phyloP scores from a whole-genome alignment of 2,797 vertebrate genomes.

The Scyliorhinus canicula region DNA sequence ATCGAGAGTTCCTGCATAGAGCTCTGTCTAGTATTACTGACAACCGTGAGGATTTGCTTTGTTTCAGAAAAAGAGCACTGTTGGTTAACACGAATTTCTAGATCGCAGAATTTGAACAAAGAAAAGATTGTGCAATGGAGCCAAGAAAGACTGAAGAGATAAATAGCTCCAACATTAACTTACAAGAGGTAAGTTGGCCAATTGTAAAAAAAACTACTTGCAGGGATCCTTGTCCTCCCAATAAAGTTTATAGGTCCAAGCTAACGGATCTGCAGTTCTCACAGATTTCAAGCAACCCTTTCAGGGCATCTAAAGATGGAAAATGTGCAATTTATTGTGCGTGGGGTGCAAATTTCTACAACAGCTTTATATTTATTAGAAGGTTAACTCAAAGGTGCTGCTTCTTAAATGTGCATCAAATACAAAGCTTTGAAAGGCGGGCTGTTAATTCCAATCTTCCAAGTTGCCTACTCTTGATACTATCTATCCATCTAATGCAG shows the following conservation, averaged over 20 bases:
- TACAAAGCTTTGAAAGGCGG: not conserved
- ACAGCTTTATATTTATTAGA: not conserved
- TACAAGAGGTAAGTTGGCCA: not conserved
- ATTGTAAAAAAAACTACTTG: too few species aligned
- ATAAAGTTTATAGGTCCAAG: too few species aligned
- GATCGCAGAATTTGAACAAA: not conserved
- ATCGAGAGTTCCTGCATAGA: not conserved
- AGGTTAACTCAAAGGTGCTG: not conserved
- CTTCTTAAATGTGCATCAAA: not conserved
- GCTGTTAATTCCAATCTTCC: not conserved
- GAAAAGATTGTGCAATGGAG: not conserved
- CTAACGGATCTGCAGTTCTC: too few species aligned
- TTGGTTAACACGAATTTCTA: not conserved
- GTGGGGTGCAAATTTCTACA: not conserved
- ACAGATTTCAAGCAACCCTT: not conserved
- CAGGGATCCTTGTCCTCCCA: too few species aligned
- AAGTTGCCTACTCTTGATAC: not conserved
- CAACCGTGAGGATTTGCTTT: not conserved
- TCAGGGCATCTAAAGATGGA: not conserved
- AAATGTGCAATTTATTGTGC: slow-evolving; percentile 6
- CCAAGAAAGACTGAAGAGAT: not conserved
- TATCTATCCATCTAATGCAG: not conserved
- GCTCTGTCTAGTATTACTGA: not conserved
- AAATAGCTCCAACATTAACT: not conserved
- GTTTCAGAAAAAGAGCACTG: not conserved